Conservation (phyloP, 2,113 vertebrate genomes). For the Chelonoidis abingdonii region DNA sequence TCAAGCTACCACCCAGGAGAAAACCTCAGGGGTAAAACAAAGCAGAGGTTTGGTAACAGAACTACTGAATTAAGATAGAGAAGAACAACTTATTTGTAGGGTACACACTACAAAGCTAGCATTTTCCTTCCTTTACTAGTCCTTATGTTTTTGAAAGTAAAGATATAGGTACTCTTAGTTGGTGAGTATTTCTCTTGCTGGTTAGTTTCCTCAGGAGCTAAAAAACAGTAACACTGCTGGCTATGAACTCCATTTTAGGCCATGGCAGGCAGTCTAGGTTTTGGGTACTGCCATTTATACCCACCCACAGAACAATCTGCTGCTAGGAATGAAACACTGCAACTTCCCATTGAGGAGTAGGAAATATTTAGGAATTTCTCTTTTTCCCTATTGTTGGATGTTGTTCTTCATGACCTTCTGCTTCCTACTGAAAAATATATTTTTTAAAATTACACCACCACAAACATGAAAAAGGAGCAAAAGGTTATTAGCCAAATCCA, state of each 20-base stretch:
- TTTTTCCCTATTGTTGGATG: neutral
- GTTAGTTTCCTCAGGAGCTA: no score
- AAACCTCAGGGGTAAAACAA: no score
- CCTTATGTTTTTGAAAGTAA: neutral
- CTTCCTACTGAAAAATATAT: neutral
- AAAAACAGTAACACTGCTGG: no score
- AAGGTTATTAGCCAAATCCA: neutral
- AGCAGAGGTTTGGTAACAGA: neutral
- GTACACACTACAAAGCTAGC: neutral
- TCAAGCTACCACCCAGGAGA: neutral
- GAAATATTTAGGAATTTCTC: neutral
- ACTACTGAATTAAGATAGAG: neutral
- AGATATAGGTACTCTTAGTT: no score
- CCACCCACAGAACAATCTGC: neutral
- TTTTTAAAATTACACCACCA: neutral
- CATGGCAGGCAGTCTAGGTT: no score
- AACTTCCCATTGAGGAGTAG: neutral
- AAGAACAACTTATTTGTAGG: neutral
- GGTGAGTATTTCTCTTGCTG: no score
- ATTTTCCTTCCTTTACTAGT: neutral
- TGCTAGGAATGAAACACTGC: neutral
- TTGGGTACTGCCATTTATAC: neutral
- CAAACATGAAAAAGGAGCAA: neutral
- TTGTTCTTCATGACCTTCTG: neutral
- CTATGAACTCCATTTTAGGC: no score